Conservation (phyloP, 2,113 vertebrate genomes). For the Ceyx cyanopectus region DNA sequence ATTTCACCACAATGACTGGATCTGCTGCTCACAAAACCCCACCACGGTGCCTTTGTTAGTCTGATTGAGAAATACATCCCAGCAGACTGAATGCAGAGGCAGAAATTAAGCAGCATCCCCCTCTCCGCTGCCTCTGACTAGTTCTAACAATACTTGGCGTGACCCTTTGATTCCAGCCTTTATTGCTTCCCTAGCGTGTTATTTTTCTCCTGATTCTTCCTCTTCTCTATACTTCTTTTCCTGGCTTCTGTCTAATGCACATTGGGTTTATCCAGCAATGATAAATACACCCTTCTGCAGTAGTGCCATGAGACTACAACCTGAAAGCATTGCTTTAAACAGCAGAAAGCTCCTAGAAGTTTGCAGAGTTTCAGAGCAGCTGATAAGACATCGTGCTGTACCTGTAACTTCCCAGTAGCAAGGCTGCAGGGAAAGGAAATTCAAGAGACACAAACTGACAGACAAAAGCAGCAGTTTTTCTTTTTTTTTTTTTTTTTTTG, state of each 20-base stretch:
- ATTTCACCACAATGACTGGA: background rate
- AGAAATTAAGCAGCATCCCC: background rate
- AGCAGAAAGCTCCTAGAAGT: background rate
- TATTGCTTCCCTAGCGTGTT: background rate
- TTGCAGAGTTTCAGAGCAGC: background rate
- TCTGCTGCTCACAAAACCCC: background rate
- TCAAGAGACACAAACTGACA: background rate
- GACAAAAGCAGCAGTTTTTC: background rate
- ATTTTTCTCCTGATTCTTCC: background rate
- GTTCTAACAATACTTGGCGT: background rate
- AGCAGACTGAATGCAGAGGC: background rate
- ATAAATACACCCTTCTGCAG: background rate
- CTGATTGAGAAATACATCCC: background rate
- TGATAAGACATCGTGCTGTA: background rate
- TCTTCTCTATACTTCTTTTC: background rate
- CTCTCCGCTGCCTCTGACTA: background rate
- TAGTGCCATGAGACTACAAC: background rate
- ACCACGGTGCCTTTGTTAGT: background rate
- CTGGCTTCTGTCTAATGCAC: background rate
- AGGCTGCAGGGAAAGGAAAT: constrained; percentile 10
- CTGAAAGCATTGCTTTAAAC: background rate
- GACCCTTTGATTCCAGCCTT: background rate
- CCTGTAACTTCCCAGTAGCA: background rate
- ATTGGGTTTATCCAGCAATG: background rate
- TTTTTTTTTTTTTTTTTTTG: accelerated